A percentile compares a stretch with the other conserved stretches of the same genome.
Evolutionary conservation across 2,797 vertebrate species (phyloP).

Genomic region (Pangasius krempfi): DNA sequence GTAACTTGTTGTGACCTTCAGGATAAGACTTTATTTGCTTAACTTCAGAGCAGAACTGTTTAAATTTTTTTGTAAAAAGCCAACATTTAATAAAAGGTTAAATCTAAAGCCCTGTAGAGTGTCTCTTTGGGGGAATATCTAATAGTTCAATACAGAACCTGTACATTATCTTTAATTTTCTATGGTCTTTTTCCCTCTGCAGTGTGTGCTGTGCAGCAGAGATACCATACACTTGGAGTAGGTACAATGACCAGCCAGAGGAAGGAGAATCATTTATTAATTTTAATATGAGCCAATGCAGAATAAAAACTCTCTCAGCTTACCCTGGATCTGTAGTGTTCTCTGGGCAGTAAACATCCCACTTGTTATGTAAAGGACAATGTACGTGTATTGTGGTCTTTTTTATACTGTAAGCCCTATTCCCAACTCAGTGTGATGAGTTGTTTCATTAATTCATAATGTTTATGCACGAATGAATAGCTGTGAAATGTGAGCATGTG

Average conservation of each 20-base stretch:
- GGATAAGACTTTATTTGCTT: background rate
- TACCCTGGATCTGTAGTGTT: background rate
- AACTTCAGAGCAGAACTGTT: background rate
- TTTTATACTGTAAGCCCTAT: background rate
- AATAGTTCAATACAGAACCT: background rate
- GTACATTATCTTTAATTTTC: background rate
- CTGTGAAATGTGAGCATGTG: background rate
- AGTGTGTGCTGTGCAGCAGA: background rate
- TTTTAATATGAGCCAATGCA: background rate
- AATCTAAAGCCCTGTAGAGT: background rate
- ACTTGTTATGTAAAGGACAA: background rate
- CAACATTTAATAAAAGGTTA: background rate
- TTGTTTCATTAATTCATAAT: conserved; percentile 38
- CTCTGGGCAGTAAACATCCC: background rate
- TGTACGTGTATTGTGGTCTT: background rate
- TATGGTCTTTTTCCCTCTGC: background rate
- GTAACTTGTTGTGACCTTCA: background rate
- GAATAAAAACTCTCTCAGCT: background rate
- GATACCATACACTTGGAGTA: background rate
- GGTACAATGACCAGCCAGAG: background rate
- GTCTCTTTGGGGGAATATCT: background rate
- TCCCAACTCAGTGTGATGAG: background rate
- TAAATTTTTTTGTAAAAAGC: background rate
- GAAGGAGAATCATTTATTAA: background rate
- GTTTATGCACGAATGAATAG: conserved; percentile 24